Base-by-base conservation (phyloP, 2,888 invertebrate species). In the Microctonus aethiopoides region DNA sequence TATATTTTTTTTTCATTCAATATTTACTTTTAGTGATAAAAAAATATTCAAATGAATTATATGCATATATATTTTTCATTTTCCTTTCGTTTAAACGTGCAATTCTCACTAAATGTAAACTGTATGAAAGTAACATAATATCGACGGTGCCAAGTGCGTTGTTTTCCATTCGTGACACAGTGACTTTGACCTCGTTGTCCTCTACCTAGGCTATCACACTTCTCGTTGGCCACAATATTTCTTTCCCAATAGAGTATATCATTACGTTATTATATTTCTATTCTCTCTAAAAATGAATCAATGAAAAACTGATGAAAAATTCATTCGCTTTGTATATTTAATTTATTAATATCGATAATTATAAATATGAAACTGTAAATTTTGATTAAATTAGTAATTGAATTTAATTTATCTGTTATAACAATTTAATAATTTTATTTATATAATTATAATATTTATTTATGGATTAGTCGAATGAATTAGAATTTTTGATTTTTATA, bases 171-270 rank as follows among this genome's bases (percentile, higher is more conserved):
- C 71, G 74, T 76, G 77, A 78, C 77, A 77, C 73, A 75, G 72
- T 70, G 75, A 72, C 74, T 74, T 72, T 73, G 78, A 81, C 79
- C 79, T 72, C 71, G 78, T 76, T 78, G 80, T 81, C 77, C 82
- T 83, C 80, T 81, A 81, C 82, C 80, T 82, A 81, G 79, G 81
- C 78, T 80, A 82, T 80, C 76, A 75, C 73, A 59, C 62, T 73
- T 67, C 66, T 64, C 63, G 71, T 73, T 73, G 76, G 57, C 69
- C 73, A 70, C 39, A n/a, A 32, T 54, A 36, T 46, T 16, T 46
- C 60, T 51, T 9, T 54, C 36, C n/a, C 34, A 36, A 11, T 10
- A 22, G 20, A 22, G 7, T 13, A 34, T n/a, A 34, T n/a, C n/a
- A 7, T 41, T 32, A 32, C 32, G 20, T 64, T 32, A 54, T 22